Evolutionary conservation across 2,888 invertebrate species (phyloP).

Genomic region (Boloria euphrosyne): DNA sequence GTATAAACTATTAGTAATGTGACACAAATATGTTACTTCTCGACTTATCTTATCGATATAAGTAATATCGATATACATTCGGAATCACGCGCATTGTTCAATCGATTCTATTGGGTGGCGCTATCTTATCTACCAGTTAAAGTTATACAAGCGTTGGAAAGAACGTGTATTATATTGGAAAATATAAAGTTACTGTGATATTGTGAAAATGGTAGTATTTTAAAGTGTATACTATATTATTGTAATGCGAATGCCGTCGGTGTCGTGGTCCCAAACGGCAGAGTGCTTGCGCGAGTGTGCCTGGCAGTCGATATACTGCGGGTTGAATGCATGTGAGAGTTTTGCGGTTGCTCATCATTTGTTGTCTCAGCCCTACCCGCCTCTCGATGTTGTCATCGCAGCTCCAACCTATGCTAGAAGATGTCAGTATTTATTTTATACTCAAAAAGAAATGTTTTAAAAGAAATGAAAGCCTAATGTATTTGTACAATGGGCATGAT

Average conservation of each 20-base stretch:
- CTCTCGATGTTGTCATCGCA: conserved; percentile 64
- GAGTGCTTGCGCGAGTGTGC: conserved; percentile 65
- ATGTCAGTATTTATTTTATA: conserved; percentile 56
- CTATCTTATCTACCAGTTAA: conserved; percentile 49
- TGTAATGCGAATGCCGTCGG: conserved; percentile 55
- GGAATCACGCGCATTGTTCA: conserved; percentile 68
- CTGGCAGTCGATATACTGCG: conserved; percentile 63
- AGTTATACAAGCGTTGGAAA: conserved; percentile 49
- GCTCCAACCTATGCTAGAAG: conserved; percentile 61
- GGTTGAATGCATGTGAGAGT: conserved; percentile 58
- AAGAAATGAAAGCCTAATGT: background rate
- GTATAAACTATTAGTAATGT: conserved; percentile 47
- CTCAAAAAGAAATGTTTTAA: background rate
- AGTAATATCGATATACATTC: conserved; percentile 57
- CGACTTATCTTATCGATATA: conserved; percentile 58
- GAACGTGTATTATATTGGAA: conserved; percentile 38
- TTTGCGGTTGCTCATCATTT: conserved; percentile 58
- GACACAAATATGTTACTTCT: conserved; percentile 47
- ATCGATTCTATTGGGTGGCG: conserved; percentile 59
- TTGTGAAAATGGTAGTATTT: conserved; percentile 19
- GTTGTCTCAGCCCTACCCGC: conserved; percentile 64
- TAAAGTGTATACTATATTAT: conserved; percentile 24
- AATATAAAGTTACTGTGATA: conserved; percentile 14
- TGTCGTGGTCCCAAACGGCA: conserved; percentile 57
- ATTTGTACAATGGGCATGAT: background rate